Percentiles rank a stretch among this genome's conserved stretches.
Conservation (phyloP, 2,113 vertebrate genomes). For the Setophaga petechia region DNA sequence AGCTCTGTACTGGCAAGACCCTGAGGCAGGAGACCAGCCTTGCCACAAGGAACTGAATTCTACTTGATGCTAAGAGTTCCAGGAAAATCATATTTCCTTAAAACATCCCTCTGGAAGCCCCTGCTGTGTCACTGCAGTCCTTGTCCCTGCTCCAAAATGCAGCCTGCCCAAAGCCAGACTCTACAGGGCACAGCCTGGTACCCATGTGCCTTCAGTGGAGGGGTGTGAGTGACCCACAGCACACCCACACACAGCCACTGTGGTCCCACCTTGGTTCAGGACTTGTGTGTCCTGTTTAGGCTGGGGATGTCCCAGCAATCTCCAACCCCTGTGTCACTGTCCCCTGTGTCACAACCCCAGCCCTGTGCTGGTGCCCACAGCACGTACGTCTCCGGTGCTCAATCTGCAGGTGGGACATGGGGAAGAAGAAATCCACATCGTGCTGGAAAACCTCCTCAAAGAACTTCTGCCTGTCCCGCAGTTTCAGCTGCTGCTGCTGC, state of each 20-base stretch:
- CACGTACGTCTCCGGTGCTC: slow-evolving; percentile 88
- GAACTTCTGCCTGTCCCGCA: slow-evolving; percentile 86
- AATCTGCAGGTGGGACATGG: slow-evolving; percentile 86
- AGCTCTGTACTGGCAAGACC: not conserved
- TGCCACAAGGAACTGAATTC: not conserved
- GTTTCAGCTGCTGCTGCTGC: slow-evolving; percentile 85
- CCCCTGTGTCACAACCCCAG: not conserved
- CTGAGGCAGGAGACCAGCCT: not conserved
- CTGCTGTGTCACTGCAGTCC: not conserved
- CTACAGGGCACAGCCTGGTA: not conserved
- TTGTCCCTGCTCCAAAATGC: not conserved
- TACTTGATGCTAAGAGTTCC: not conserved
- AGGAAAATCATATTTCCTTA: not conserved
- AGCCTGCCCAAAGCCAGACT: not conserved
- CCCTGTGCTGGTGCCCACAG: rapidly evolving
- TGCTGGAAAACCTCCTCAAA: slow-evolving; percentile 95
- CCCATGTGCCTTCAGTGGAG: not conserved
- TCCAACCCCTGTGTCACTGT: rapidly evolving
- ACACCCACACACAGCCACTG: not conserved
- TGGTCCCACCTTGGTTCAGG: not conserved
- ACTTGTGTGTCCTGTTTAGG: not conserved
- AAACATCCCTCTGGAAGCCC: not conserved
- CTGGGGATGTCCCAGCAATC: not conserved
- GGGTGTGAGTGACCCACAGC: slow-evolving; percentile 2
- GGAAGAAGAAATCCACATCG: slow-evolving; percentile 88